Base-by-base conservation (phyloP, 2,888 invertebrate species). In the Cheilosia vernalis region DNA sequence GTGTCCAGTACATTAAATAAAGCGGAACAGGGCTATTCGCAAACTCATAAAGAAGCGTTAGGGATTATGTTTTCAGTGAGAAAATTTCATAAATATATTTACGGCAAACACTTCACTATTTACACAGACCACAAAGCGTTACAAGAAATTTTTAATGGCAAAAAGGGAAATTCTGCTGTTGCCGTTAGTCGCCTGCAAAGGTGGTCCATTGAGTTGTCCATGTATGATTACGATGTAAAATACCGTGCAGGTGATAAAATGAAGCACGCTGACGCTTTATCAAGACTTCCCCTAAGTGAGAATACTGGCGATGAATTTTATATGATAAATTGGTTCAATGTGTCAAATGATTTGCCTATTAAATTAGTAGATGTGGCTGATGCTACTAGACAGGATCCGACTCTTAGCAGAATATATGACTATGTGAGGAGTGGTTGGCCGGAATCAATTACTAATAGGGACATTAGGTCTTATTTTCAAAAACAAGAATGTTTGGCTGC, bases 221-320 rank as follows among this genome's bases (percentile, higher is more conserved):
- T 58, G 56, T 56, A 56, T 10, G 44, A 27, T 37, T 56, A 56
- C 37, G 56, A 56, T n/a, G 56, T 56, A 6, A 13, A 37, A 56
- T 24, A 24, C 3, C 24, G 24, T 24, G 3, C 24, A 24, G 24
- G 24, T 24, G 3, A 24, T 24, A 24, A 56, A 56, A 47, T 47
- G 56, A 17, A 56, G 37, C n/a, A 56, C 17, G 19, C 56, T 19
- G 56, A 19, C 13, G 37, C 37, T 1, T 37, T 56, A 37, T 56
- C 17, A 17, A 19, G 37, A 17, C 56, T 56, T 3, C 56, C 33
- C 3, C 9, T 51, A 4, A 24, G 24, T 10, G 10, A 9, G 9
- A 21, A 10, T 1, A 51, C 7, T 4, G 24, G 5, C 5, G 51
- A 51, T 15, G 51, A 51, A 21, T 10, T 24, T 21, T 51, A 21